A percentile compares a stretch with the other conserved stretches of the same genome.
phyloP scores from a whole-genome alignment of 64 coral and sea anemone species.

The Hydrozoanthus tunicans region DNA sequence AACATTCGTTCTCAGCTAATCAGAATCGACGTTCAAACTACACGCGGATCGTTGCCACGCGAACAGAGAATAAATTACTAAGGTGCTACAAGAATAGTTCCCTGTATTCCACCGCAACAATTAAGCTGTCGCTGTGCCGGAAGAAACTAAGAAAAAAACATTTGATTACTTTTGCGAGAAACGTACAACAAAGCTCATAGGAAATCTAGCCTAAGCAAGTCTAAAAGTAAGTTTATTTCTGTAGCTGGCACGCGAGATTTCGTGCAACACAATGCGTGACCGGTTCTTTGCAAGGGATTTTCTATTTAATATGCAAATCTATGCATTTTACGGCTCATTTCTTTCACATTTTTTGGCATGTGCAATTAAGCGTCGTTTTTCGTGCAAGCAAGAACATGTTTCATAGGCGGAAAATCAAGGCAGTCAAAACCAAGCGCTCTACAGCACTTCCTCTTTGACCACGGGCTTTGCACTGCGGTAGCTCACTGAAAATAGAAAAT shows the following conservation, averaged over 20 bases:
- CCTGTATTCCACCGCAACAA: not conserved
- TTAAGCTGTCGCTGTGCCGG: slow-evolving; percentile 15
- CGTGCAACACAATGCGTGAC: slow-evolving; percentile 57
- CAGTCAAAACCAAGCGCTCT: not conserved
- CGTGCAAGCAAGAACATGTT: slow-evolving; percentile 55
- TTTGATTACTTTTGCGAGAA: slow-evolving; percentile 2
- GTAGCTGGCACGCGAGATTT: slow-evolving; percentile 46
- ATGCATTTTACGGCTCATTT: slow-evolving; percentile 33
- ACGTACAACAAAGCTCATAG: not conserved
- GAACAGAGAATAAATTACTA: slow-evolving; percentile 33
- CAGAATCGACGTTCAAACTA: not conserved
- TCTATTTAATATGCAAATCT: slow-evolving; percentile 43
- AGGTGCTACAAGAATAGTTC: not conserved
- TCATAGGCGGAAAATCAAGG: slow-evolving; percentile 26
- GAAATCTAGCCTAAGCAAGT: not conserved
- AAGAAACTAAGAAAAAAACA: slow-evolving; percentile 8
- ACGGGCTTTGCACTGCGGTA: not conserved
- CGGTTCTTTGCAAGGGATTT: not conserved
- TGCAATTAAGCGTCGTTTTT: slow-evolving; percentile 45
- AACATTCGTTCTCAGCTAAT: slow-evolving; percentile 2
- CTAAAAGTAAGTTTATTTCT: not conserved
- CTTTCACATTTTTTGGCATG: slow-evolving; percentile 24
- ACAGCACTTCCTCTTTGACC: slow-evolving; percentile 20
- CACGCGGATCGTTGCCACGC: slow-evolving; percentile 39
- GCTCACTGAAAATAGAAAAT: not conserved